These are phyloP conservation scores for Meloe dianella DNA, from an alignment of 2,888 invertebrate species.

Conservation along the genomic window DNA sequence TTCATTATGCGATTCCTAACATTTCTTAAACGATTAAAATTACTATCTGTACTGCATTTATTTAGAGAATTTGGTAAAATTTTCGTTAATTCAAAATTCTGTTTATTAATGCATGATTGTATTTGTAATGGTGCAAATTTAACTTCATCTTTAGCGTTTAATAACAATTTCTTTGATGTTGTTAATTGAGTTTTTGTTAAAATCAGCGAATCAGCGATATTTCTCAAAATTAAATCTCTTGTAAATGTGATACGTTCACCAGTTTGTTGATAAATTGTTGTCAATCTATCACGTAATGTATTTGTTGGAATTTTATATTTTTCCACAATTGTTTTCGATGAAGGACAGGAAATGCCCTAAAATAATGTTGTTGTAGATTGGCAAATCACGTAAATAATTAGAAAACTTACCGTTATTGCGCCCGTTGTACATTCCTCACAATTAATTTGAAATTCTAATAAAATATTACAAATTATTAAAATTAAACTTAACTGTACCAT, in stretches of 20 bases:
- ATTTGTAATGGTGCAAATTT: background rate
- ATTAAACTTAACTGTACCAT: background rate
- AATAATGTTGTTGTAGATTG: slow-evolving; percentile 6
- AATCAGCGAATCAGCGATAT: slow-evolving; percentile 15
- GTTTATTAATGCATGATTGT: slow-evolving; percentile 12
- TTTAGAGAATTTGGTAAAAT: background rate
- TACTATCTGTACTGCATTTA: background rate
- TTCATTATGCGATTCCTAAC: background rate
- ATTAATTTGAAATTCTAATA: slow-evolving; percentile 1
- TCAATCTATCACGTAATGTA: slow-evolving; percentile 12
- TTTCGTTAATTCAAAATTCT: slow-evolving; percentile 8
- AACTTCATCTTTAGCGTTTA: slow-evolving; percentile 17
- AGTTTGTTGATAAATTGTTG: slow-evolving; percentile 11
- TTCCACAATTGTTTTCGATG: slow-evolving; percentile 5
- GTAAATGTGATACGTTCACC: slow-evolving; percentile 14
- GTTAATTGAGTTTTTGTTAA: slow-evolving; percentile 13
- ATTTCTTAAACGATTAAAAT: background rate
- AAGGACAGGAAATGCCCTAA: slow-evolving; percentile 21
- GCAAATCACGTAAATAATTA: background rate
- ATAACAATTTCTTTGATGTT: background rate
- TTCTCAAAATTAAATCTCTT: slow-evolving; percentile 7
- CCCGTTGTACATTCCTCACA: slow-evolving; percentile 15
- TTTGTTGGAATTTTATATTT: slow-evolving; percentile 11
- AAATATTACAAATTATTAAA: slow-evolving; percentile 3
- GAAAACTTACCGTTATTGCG: slow-evolving; percentile 19